Percentiles rank a stretch among this genome's conserved stretches.
Evolutionary conservation across 2,113 vertebrate genomes (phyloP).

Genomic region (Pandion haliaetus): DNA sequence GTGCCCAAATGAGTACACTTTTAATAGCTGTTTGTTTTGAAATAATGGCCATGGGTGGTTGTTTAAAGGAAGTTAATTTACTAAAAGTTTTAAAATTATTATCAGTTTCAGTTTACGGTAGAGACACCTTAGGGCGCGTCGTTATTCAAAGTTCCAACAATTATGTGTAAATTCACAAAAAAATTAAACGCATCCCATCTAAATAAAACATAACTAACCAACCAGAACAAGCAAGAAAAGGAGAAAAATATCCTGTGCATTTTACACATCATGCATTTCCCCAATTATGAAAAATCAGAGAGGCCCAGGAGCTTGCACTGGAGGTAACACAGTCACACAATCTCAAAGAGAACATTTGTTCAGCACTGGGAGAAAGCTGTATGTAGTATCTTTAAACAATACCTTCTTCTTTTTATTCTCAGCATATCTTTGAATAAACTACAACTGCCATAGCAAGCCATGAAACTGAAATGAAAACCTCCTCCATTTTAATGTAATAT

Average conservation of each 20-base stretch:
- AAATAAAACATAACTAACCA: background rate
- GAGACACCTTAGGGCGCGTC: background rate
- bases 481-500: conserved; percentile 34
- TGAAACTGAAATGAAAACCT: background rate
- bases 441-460: conserved; percentile 5
- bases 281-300: background rate
- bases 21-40: background rate
- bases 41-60: background rate
- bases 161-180: background rate
- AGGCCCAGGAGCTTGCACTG: background rate
- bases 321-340: background rate
- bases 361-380: background rate
- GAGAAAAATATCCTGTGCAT: background rate
- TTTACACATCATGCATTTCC: background rate
- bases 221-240: background rate
- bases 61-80: background rate
- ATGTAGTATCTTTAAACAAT: conserved; percentile 10
- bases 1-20: background rate
- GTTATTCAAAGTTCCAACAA: background rate
- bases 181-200: background rate
- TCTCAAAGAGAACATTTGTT: background rate
- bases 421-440: background rate
- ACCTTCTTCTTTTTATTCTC: background rate
- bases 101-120: background rate
- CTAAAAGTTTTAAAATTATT: background rate